A percentile compares a stretch with the other conserved stretches of the same genome.
Evolutionary conservation across 2,888 invertebrate species (phyloP).

Genomic region (Apantesis nais): DNA sequence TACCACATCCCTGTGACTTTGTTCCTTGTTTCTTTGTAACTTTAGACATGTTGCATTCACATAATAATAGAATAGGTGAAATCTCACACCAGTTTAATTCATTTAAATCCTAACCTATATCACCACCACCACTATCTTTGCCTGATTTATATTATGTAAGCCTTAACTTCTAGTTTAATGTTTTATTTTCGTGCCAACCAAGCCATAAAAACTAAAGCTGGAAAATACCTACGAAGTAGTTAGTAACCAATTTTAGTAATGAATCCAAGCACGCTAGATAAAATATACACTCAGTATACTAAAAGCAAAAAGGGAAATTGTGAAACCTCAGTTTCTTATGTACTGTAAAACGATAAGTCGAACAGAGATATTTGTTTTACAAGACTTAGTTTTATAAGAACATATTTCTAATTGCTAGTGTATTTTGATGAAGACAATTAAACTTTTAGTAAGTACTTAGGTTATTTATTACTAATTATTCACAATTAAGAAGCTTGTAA

Average conservation of each 20-base stretch:
- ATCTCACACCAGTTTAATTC: not conserved
- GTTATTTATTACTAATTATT: not conserved
- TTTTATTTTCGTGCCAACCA: conserved; percentile 35
- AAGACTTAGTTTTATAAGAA: not conserved
- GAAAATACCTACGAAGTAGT: conserved; percentile 30
- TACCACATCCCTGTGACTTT: not conserved
- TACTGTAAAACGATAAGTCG: not conserved
- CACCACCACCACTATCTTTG: conserved; percentile 18
- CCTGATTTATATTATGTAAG: conserved; percentile 26
- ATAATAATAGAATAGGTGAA: not conserved
- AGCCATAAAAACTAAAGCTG: conserved; percentile 30
- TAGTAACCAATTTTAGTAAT: conserved; percentile 44
- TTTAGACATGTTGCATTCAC: not conserved
- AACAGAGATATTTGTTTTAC: not conserved
- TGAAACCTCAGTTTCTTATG: not conserved
- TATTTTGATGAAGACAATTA: not conserved
- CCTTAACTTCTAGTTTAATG: conserved; percentile 30
- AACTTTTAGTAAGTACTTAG: not conserved
- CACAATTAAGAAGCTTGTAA: not conserved
- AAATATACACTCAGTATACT: not conserved
- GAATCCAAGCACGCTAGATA: conserved; percentile 35
- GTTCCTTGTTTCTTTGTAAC: not conserved
- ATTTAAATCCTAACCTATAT: not conserved
- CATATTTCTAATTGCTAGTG: not conserved
- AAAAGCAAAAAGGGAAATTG: not conserved